phyloP scores from a whole-genome alignment of 2,113 vertebrate species.

The Syngnathoides biaculeatus region DNA sequence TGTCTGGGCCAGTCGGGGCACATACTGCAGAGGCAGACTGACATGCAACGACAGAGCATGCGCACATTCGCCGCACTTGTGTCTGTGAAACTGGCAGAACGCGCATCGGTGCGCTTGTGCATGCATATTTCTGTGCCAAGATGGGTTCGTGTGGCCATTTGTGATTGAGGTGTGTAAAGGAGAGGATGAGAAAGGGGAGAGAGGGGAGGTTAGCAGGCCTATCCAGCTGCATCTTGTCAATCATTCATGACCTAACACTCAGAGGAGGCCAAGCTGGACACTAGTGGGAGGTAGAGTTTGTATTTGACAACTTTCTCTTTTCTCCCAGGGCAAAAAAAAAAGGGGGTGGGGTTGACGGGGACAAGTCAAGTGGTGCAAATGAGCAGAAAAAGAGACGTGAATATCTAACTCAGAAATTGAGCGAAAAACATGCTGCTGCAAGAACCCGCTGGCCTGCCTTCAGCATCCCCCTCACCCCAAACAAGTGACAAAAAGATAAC shows the following conservation, averaged over 20 bases:
- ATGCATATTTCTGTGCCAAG: slow-evolving; percentile 32
- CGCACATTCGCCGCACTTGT: slow-evolving; percentile 9
- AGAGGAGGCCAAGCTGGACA: slow-evolving; percentile 55
- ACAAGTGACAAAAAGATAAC: slow-evolving; percentile 73
- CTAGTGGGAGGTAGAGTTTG: slow-evolving; percentile 36
- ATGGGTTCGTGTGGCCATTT: slow-evolving; percentile 18
- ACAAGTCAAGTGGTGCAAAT: background rate
- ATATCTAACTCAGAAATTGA: slow-evolving; percentile 25
- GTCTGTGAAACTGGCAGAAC: slow-evolving; percentile 38
- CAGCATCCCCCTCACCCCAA: slow-evolving; percentile 63
- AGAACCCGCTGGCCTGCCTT: slow-evolving; percentile 52
- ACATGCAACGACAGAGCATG: slow-evolving; percentile 55
- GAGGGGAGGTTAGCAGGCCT: slow-evolving; percentile 26
- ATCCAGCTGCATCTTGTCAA: slow-evolving; percentile 73
- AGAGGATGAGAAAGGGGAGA: background rate
- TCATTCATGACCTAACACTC: slow-evolving; percentile 65
- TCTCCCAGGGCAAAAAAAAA: slow-evolving; percentile 57
- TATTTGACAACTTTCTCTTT: slow-evolving; percentile 46
- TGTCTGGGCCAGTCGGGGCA: slow-evolving; percentile 46
- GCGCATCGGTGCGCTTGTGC: slow-evolving; percentile 40
- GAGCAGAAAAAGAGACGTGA: slow-evolving; percentile 34
- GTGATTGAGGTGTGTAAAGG: slow-evolving; percentile 10
- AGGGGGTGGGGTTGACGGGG: too few relatives aligned
- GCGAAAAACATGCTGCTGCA: slow-evolving; percentile 38
- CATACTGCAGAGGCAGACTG: slow-evolving; percentile 52